phyloP scores from a whole-genome alignment of 1,140 invertebrate species.

The Triops cancriformis region DNA sequence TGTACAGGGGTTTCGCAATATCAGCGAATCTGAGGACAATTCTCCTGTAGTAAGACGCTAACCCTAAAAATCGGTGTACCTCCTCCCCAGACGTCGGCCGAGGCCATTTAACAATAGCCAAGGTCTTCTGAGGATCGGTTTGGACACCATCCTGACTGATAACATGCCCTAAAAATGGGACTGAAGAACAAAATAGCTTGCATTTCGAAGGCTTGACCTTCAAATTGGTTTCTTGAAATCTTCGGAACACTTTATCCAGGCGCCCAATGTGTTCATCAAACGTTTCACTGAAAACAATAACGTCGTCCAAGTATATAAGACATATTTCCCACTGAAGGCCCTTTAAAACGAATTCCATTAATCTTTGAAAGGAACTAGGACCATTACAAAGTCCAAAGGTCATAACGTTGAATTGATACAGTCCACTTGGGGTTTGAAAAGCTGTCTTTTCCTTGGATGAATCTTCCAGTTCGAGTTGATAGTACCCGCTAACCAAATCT shows the following conservation, averaged over 20 bases:
- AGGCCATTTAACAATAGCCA: slow-evolving; percentile 30
- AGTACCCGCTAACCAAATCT: slow-evolving; percentile 35
- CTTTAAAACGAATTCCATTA: slow-evolving; percentile 29
- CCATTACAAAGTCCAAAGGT: slow-evolving; percentile 28
- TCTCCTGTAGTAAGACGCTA: slow-evolving; percentile 24
- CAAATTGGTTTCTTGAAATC: neutral
- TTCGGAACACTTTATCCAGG: neutral
- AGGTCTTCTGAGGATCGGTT: too few species aligned
- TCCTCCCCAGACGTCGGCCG: slow-evolving; percentile 28
- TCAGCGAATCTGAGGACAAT: slow-evolving; percentile 28
- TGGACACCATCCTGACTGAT: slow-evolving; percentile 31
- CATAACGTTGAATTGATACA: too few species aligned
- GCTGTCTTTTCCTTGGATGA: slow-evolving; percentile 39
- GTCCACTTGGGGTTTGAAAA: slow-evolving; percentile 36
- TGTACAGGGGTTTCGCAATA: too few species aligned
- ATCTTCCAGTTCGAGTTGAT: slow-evolving; percentile 39
- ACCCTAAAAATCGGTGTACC: slow-evolving; percentile 25
- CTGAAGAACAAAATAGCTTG: slow-evolving; percentile 33
- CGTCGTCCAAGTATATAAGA: slow-evolving; percentile 21
- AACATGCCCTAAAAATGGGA: slow-evolving; percentile 35
- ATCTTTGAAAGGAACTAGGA: slow-evolving; percentile 29
- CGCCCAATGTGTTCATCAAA: neutral
- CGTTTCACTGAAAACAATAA: neutral
- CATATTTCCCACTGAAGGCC: slow-evolving; percentile 29
- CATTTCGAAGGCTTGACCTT: slow-evolving; percentile 35